Base-by-base conservation (phyloP, 2,888 invertebrate species). In the Spialia ferax region DNA sequence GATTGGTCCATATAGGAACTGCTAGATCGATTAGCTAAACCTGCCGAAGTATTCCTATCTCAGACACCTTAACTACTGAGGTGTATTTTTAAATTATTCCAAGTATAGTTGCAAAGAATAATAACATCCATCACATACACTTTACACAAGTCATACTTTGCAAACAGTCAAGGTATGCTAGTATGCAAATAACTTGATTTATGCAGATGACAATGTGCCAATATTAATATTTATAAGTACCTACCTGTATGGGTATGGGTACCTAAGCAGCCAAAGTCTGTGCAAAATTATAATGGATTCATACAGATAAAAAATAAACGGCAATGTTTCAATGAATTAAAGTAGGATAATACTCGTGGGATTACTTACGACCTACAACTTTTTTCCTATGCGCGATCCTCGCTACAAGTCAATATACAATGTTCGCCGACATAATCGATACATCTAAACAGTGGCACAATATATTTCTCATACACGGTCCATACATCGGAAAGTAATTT, bases 401-500 rank as follows among this genome's bases (percentile, higher is more conserved):
- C 29, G 62, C 45, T 69, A 71, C 70, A 45, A 71, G 57, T 71
- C 64, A 68, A 66, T 71, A 70, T 70, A 70, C 70, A 69, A 69
- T 73, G 72, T 69, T 64, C 62, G 66, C 60, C 54, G 69, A 72
- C 73, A 73, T 73, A 74, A 75, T 74, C 75, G 69, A 76, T 75
- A 72, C 71, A 75, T 77, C 77, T 77, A 69, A 74, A 74, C 72
- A 69, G 69, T 68, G 78, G 74, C 71, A 75, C 73, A 78, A 79
- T 85, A 81, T 83, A 83, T 83, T 82, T 77, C 81, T 81, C 81
- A 81, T 80, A 83, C 79, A 81, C 77, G 77, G 79, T 82, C 82
- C 84, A 85, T 84, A 81, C 74, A 82, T 83, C 81, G 78, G 74
- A 77, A 78, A 87, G 87, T 83, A 86, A 92, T 92, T 87, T 90